Evolutionary conservation across 2,888 invertebrate species (phyloP).

Genomic region (Drosophila vallismaia): DNA sequence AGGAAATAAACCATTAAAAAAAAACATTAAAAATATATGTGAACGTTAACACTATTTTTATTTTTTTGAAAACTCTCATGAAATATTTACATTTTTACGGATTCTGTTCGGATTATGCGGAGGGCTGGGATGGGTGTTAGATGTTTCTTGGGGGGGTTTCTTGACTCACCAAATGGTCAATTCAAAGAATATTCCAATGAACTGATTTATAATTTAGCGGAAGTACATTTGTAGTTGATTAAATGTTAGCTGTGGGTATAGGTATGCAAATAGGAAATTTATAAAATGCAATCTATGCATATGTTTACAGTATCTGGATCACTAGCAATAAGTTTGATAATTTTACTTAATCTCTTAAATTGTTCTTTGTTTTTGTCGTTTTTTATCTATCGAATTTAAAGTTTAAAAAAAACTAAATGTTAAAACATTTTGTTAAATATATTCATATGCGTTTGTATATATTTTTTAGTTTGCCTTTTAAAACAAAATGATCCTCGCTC

Average conservation of each 20-base stretch:
- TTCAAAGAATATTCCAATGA: conserved; percentile 9
- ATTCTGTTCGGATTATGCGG: conserved; percentile 14
- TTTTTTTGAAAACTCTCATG: conserved; percentile 47
- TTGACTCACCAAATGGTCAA: conserved; percentile 13
- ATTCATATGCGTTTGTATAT: conserved; percentile 34
- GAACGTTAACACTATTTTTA: conserved; percentile 48
- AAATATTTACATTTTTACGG: conserved; percentile 65
- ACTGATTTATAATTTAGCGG: conserved; percentile 10
- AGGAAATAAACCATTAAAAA: too few species aligned
- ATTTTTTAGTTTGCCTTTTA: conserved; percentile 20
- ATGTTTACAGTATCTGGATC: conserved; percentile 56
- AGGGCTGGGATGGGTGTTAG: conserved; percentile 4
- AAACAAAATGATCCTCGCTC: conserved; percentile 39
- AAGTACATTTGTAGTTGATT: conserved; percentile 17
- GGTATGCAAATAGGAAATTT: conserved; percentile 35
- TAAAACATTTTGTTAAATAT: conserved; percentile 45
- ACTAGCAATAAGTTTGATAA: conserved; percentile 70
- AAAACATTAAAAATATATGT: conserved; percentile 9
- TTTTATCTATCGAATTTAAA: conserved; percentile 42
- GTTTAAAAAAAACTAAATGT: conserved; percentile 37
- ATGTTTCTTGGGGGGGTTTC: background rate
- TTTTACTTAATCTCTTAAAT: conserved; percentile 36
- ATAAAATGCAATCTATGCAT: conserved; percentile 51
- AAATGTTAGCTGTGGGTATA: conserved; percentile 22
- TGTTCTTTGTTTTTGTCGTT: conserved; percentile 9